These are phyloP conservation scores for Mythimna impura DNA, from an alignment of 2,888 invertebrate species.

Conservation along the genomic window DNA sequence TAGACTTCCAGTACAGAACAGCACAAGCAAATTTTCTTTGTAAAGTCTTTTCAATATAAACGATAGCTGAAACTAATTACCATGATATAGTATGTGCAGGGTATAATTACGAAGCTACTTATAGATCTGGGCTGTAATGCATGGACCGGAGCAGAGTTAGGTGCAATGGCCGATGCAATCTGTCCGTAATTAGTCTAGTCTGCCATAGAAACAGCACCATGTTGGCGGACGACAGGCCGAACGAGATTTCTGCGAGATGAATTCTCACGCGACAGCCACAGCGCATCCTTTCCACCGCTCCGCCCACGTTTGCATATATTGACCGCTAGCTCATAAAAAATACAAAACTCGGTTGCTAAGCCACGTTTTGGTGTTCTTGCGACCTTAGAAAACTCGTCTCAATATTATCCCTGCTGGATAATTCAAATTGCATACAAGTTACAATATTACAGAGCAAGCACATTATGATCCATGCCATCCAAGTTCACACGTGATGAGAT, in stretches of 20 bases:
- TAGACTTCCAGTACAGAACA: neutral
- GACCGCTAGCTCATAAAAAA: constrained; percentile 32
- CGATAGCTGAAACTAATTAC: constrained; percentile 22
- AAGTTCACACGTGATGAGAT: constrained; percentile 75
- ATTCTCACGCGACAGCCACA: constrained; percentile 71
- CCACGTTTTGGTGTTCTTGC: constrained; percentile 26
- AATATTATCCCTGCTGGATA: constrained; percentile 22
- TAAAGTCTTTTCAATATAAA: constrained; percentile 27
- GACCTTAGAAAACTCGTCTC: constrained; percentile 39
- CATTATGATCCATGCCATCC: constrained; percentile 43
- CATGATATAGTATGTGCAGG: constrained; percentile 3
- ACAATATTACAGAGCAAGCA: constrained; percentile 33
- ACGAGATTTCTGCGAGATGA: constrained; percentile 71
- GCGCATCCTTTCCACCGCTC: constrained; percentile 62
- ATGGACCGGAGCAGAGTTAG: constrained; percentile 69
- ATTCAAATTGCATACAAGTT: constrained; percentile 29
- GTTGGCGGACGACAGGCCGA: constrained; percentile 61
- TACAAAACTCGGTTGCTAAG: constrained; percentile 16
- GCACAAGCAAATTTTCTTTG: neutral
- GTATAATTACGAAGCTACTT: constrained; percentile 38
- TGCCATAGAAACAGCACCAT: constrained; percentile 65
- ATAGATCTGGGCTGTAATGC: constrained; percentile 68
- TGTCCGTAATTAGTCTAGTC: constrained; percentile 79
- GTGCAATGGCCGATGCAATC: constrained; percentile 82
- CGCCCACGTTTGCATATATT: constrained; percentile 63